Percentiles rank a stretch among this genome's conserved stretches.
phyloP scores from a whole-genome alignment of 2,888 invertebrate species.

The Alcis repandata region DNA sequence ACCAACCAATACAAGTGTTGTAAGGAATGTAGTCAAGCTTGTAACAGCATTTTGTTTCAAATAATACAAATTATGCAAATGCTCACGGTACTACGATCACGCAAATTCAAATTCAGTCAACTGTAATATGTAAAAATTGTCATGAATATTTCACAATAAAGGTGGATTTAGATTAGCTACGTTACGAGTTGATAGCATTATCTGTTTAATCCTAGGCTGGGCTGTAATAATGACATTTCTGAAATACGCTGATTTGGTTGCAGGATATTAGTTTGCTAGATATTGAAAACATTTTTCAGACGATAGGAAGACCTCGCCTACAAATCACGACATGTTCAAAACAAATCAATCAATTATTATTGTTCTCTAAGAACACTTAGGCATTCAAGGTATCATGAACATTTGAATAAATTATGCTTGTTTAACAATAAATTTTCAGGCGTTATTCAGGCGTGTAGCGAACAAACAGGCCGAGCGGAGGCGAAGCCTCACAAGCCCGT shows the following conservation, averaged over 20 bases:
- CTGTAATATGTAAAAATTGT: constrained; percentile 23
- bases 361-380: no score
- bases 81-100: background rate
- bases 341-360: no score
- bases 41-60: background rate
- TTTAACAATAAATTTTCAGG: constrained; percentile 24
- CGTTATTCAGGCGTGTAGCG: constrained; percentile 50
- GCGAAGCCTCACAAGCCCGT: constrained; percentile 60
- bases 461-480: constrained; percentile 48
- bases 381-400: no score
- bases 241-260: constrained; percentile 7
- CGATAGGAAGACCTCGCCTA: no score
- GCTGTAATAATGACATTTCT: background rate
- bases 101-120: constrained; percentile 5
- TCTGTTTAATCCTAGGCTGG: constrained; percentile 22
- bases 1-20: background rate
- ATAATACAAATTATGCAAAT: background rate
- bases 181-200: constrained; percentile 27
- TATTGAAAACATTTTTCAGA: no score
- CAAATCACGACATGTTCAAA: no score
- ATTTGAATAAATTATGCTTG: no score
- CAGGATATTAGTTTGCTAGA: background rate
- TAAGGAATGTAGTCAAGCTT: background rate
- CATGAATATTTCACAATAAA: constrained; percentile 40
- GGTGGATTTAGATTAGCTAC: constrained; percentile 34